Base-by-base conservation (phyloP, 2,888 invertebrate genomes). In the Sarcophaga rosellei region DNA sequence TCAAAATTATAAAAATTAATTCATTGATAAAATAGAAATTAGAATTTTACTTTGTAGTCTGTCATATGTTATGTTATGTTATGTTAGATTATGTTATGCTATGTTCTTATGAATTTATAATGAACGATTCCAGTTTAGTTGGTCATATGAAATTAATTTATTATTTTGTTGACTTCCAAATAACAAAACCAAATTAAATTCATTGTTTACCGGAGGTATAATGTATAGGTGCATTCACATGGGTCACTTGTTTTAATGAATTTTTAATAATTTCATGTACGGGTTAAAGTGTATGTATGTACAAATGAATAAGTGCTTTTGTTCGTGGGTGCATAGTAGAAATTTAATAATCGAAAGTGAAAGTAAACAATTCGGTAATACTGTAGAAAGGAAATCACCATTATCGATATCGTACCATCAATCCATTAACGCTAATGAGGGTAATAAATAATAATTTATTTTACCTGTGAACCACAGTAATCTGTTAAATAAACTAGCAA, bases 401-500 rank as follows among this genome's bases (percentile, higher is more conserved):
- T 70, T 69, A 78, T 66, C 80, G 25, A 75, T 75, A 81, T 86
- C 70, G 81, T 81, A 79, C 57, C 81, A 73, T 72, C 57, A 79
- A 73, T 72, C 78, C 86, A 88, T 86, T 87, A 84, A 87, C 80
- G 81, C 86, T 83, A 88, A 88, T 87, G 86, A 84, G 68, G 63
- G 83, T 68, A 77, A 86, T 88, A 88, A 88, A 88, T 88, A 87
- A 87, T 88, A 88, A 88, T 86, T 85, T 88, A 85, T 88, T 88
- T 84, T 68, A 88, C 87, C 88, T 78, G 81, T 44, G 76, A 72
- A 86, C 57, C 77, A 82, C 59, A 77, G 72, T 77, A 82, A 82
- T 72, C 82, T 59, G 23, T 61, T 73, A 77, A 65, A 72, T 25
- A 72, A 66, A 61, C 72, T 35, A 72, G 72, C 61, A 63, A 53